phyloP scores from a whole-genome alignment of 2,113 vertebrate species.

The Alectura lathami region DNA sequence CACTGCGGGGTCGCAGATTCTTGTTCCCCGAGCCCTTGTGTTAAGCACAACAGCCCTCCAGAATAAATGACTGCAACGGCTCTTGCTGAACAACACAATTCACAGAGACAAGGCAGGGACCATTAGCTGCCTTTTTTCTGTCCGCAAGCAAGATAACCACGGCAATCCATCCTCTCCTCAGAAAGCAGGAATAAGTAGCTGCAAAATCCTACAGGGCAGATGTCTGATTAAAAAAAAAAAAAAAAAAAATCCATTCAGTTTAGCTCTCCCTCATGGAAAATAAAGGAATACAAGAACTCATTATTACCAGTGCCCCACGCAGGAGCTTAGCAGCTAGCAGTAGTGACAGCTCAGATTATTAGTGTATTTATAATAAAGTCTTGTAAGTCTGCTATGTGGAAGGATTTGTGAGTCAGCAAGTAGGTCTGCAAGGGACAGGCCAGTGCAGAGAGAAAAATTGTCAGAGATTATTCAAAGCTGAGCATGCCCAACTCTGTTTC shows the following conservation, averaged over 20 bases:
- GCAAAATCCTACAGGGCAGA: neutral
- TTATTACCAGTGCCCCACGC: neutral
- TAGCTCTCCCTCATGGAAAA: conserved; percentile 28
- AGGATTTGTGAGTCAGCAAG: conserved; percentile 67
- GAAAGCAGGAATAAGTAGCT: neutral
- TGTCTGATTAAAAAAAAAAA: neutral
- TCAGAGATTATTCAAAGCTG: neutral
- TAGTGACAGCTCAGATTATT: conserved; percentile 49
- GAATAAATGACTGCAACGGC: neutral
- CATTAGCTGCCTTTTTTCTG: neutral
- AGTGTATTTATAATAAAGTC: conserved; percentile 65
- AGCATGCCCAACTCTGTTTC: neutral
- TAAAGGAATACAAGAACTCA: neutral
- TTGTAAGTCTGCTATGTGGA: conserved; percentile 44
- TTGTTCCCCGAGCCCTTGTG: neutral
- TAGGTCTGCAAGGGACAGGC: neutral
- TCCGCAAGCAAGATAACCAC: neutral
- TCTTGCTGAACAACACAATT: neutral
- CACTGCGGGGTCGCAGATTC: fast-evolving
- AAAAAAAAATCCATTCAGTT: conserved; percentile 29
- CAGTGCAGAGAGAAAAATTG: neutral
- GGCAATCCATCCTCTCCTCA: neutral
- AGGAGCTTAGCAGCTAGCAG: conserved; percentile 32
- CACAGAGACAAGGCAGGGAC: neutral
- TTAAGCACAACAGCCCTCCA: neutral